A percentile compares a stretch with the other conserved stretches of the same genome.
Conservation (phyloP, 2,888 invertebrate genomes). For the Sympetrum striolatum region DNA sequence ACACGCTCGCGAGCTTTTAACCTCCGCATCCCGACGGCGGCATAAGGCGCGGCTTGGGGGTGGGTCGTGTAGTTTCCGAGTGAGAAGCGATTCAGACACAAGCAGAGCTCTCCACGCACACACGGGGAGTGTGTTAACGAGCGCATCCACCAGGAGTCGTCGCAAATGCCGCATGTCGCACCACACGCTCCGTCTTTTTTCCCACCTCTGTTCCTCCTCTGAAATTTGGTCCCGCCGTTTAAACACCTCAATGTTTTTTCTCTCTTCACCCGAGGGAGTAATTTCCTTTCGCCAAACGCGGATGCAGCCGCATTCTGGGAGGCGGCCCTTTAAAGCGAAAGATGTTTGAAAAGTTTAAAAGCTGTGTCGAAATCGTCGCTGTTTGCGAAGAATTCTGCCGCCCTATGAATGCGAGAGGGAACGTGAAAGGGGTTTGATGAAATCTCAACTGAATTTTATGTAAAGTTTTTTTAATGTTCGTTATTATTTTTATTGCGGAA, state of each 20-base stretch:
- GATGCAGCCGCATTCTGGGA: too few relatives aligned
- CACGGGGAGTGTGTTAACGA: neutral
- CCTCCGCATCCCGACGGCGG: neutral
- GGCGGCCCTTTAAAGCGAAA: too few relatives aligned
- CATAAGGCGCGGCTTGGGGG: neutral
- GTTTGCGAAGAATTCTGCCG: too few relatives aligned
- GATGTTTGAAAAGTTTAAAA: too few relatives aligned
- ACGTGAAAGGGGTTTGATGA: too few relatives aligned
- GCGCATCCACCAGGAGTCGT: neutral
- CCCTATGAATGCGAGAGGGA: too few relatives aligned
- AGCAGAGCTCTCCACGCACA: neutral
- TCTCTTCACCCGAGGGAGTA: neutral
- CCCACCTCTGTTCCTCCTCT: neutral
- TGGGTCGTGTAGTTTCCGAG: neutral
- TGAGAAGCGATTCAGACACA: neutral
- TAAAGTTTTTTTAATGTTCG: too few relatives aligned
- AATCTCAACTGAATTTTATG: too few relatives aligned
- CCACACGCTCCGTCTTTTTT: neutral
- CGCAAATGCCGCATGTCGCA: neutral
- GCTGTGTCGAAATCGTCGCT: too few relatives aligned
- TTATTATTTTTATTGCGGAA: too few relatives aligned
- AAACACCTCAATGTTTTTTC: neutral
- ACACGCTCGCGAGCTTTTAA: neutral
- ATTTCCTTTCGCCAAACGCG: neutral
- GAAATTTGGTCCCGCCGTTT: neutral